Conservation (phyloP, 2,797 vertebrate species). For the Halcyon smyrnensis region DNA sequence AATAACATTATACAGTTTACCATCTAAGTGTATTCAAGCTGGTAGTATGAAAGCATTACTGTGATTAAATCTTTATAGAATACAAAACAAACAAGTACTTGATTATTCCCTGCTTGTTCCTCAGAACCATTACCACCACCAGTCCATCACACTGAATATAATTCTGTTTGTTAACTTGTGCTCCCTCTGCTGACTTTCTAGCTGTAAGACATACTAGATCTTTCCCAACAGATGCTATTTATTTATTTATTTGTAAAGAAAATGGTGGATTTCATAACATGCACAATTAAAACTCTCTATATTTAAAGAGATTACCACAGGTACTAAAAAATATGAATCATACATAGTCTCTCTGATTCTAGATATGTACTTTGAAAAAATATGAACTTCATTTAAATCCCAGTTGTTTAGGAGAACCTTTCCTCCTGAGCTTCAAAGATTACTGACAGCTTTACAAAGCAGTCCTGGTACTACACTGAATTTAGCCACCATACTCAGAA, state of each 20-base stretch:
- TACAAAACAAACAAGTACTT: neutral
- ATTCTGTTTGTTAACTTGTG: neutral
- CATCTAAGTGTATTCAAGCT: neutral
- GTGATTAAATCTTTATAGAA: neutral
- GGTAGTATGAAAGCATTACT: neutral
- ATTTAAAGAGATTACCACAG: neutral
- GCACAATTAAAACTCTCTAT: neutral
- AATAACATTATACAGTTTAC: neutral
- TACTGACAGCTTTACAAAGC: neutral
- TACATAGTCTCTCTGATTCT: neutral
- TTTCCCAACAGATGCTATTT: neutral
- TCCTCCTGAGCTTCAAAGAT: neutral
- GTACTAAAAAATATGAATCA: neutral
- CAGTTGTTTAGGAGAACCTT: neutral
- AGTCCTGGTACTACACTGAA: neutral
- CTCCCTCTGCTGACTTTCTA: conserved; percentile 22
- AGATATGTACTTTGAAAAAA: neutral
- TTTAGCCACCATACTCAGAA: neutral
- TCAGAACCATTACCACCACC: neutral
- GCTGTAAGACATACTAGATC: neutral
- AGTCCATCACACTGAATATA: fast-evolving
- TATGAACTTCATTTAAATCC: neutral
- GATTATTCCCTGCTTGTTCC: neutral
- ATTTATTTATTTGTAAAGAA: neutral
- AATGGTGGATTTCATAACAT: neutral